phyloP scores from a whole-genome alignment of 2,797 vertebrate species.

The Argentina silus region DNA sequence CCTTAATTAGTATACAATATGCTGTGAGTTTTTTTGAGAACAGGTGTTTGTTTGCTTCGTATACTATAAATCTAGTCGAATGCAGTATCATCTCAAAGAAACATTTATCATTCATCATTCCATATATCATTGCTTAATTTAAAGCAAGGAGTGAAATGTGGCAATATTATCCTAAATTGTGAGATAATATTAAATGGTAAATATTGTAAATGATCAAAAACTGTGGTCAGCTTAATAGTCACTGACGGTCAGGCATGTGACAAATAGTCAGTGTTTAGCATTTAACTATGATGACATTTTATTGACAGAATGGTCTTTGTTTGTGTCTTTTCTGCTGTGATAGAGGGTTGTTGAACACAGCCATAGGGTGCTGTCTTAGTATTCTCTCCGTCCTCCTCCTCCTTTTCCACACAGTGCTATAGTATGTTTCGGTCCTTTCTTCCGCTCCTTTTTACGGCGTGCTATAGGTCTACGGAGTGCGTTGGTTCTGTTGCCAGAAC shows the following conservation, averaged over 20 bases:
- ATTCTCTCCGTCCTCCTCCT: neutral
- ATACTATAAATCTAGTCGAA: too few species aligned
- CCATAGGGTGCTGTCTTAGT: too few species aligned
- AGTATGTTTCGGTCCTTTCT: neutral
- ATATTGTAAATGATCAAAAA: neutral
- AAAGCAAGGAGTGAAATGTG: neutral
- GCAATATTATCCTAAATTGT: neutral
- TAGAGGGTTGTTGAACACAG: too few species aligned
- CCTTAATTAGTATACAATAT: neutral
- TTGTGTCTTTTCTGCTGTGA: too few species aligned
- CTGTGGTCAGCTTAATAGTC: neutral
- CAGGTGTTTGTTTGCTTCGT: neutral
- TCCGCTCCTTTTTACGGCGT: neutral
- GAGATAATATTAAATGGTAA: neutral
- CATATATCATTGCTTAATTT: neutral
- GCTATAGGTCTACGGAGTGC: neutral
- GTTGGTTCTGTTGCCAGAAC: conserved; percentile 2
- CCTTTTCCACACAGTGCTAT: neutral
- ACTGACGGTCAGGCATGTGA: neutral
- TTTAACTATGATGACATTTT: too few species aligned
- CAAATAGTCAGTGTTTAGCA: neutral
- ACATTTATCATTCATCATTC: neutral
- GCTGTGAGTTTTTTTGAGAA: neutral
- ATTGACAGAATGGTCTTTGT: too few species aligned
- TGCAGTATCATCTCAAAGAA: neutral